These are phyloP conservation scores for Pollimyrus isidori DNA, from an alignment of 2,113 vertebrate species.

Conservation along the genomic window DNA sequence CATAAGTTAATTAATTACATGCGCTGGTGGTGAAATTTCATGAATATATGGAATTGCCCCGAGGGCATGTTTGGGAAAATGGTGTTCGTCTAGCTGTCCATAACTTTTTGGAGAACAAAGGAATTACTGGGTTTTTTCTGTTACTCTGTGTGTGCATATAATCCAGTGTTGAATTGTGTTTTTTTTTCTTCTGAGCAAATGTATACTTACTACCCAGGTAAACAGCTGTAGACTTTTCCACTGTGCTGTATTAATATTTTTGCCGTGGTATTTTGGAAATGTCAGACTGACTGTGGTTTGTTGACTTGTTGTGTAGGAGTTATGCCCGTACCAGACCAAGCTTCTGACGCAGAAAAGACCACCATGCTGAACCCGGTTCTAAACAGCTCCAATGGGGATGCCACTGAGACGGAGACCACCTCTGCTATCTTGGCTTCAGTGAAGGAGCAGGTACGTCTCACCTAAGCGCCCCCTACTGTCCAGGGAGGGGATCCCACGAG, in stretches of 20 bases:
- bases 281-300: background rate
- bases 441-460: conserved; percentile 85
- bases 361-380: conserved; percentile 81
- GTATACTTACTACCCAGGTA: background rate
- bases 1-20: background rate
- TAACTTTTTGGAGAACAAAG: background rate
- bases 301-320: conserved; percentile 57
- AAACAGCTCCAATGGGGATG: conserved; percentile 82
- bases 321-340: conserved; percentile 96
- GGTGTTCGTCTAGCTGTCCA: no score
- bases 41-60: background rate
- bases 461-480: background rate
- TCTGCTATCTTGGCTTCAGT: conserved; percentile 95
- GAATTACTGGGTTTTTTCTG: background rate
- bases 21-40: background rate
- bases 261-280: background rate
- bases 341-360: conserved; percentile 83
- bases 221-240: background rate
- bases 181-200: background rate
- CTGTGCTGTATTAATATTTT: background rate
- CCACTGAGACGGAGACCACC: conserved; percentile 86
- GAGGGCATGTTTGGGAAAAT: no score
- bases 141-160: background rate
- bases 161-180: background rate
- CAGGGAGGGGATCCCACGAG: background rate